Conservation (phyloP, 1,140 invertebrate species). For the Aphelinus certus region DNA sequence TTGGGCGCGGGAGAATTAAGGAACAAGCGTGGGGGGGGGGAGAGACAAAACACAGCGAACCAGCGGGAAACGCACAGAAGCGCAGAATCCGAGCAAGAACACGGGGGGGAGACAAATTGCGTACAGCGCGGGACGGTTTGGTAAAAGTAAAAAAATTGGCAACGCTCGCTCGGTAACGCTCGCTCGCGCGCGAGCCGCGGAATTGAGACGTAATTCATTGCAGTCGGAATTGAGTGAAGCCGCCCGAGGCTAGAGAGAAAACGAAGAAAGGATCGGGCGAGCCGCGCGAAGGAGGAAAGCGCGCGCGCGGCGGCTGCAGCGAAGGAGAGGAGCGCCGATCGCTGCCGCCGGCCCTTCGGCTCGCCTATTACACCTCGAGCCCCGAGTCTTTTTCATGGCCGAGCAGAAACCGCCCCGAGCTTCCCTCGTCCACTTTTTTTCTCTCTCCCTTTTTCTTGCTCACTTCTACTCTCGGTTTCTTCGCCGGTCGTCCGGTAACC, state of each 20-base stretch:
- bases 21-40: too few species aligned
- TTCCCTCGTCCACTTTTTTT: too few species aligned
- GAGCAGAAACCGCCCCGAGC: not conserved
- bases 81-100: too few species aligned
- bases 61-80: too few species aligned
- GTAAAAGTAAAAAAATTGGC: constrained; percentile 1
- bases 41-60: too few species aligned
- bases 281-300: not conserved
- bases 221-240: constrained; percentile 2
- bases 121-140: not conserved
- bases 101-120: too few species aligned
- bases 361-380: constrained; percentile 3
- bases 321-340: constrained; percentile 14
- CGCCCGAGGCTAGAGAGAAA: not conserved
- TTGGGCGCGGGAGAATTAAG: too few species aligned
- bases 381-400: constrained; percentile 25
- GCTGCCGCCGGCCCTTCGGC: not conserved
- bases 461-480: too few species aligned
- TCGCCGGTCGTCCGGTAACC: too few species aligned
- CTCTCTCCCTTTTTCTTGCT: too few species aligned
- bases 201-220: constrained; percentile 36
- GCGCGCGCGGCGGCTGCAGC: not conserved
- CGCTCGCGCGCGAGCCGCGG: not conserved
- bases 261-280: not conserved
- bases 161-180: not conserved